phyloP scores from a whole-genome alignment of 2,113 vertebrate genomes.

The Grantiella picta region DNA sequence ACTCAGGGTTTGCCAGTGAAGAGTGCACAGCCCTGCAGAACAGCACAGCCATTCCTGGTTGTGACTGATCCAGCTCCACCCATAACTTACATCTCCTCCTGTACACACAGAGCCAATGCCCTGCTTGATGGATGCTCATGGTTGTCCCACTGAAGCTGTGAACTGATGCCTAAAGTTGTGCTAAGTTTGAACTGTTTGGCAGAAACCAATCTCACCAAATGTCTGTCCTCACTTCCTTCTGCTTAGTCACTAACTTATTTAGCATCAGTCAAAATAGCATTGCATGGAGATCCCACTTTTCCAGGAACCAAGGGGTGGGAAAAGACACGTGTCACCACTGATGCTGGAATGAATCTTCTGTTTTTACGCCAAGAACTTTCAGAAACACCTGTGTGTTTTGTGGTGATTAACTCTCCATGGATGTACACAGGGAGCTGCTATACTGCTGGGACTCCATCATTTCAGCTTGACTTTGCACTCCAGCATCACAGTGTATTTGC shows the following conservation, averaged over 20 bases:
- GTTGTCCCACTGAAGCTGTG: background rate
- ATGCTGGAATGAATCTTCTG: background rate
- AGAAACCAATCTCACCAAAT: background rate
- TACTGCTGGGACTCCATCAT: background rate
- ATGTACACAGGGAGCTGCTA: background rate
- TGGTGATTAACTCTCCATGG: background rate
- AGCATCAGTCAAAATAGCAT: background rate
- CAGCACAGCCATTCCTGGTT: background rate
- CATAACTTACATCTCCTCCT: background rate
- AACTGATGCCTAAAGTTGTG: background rate
- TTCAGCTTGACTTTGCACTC: background rate
- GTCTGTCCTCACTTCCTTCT: background rate
- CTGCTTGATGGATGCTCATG: accelerated
- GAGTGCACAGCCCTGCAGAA: background rate
- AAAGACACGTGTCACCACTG: accelerated
- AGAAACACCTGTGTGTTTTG: background rate
- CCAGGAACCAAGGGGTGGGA: background rate
- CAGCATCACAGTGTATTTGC: background rate
- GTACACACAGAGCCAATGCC: background rate
- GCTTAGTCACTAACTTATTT: background rate
- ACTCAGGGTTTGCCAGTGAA: background rate
- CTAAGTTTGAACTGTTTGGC: background rate
- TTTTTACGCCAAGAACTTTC: background rate
- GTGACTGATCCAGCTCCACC: background rate
- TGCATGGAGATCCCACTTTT: background rate